phyloP scores from a whole-genome alignment of 2,797 vertebrate species.

The Sebastes matsubarae region DNA sequence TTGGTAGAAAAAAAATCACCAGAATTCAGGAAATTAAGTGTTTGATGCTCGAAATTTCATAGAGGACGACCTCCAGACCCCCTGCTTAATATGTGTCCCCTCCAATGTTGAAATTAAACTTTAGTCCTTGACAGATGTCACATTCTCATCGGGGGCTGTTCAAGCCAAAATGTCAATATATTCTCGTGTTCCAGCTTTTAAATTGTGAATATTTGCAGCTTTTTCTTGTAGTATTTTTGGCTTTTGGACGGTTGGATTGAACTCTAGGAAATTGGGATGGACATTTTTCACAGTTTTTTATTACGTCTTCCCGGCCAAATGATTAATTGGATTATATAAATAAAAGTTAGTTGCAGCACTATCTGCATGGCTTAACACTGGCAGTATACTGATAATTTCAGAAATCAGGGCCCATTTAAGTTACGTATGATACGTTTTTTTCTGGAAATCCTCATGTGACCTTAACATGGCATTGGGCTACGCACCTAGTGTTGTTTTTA shows the following conservation, averaged over 20 bases:
- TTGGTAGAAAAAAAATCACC: rapidly evolving
- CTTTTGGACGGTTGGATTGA: neutral
- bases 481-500: neutral
- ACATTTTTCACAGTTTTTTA: neutral
- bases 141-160: no score
- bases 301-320: neutral
- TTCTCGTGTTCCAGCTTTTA: neutral
- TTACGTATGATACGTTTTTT: neutral
- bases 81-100: no score
- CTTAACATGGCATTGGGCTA: neutral
- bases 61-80: no score
- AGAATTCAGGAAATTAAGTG: no score
- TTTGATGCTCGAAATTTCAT: rapidly evolving
- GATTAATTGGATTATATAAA: neutral
- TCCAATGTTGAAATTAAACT: no score
- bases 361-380: rapidly evolving
- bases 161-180: neutral
- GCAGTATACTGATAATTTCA: neutral
- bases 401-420: neutral
- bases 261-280: no score
- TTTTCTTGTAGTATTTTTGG: neutral
- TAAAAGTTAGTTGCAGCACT: neutral
- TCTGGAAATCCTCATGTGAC: neutral
- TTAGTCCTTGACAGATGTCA: no score
- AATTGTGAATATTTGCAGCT: neutral